Base-by-base conservation (phyloP, 2,113 vertebrate genomes). In the Ibidorhyncha struthersii region DNA sequence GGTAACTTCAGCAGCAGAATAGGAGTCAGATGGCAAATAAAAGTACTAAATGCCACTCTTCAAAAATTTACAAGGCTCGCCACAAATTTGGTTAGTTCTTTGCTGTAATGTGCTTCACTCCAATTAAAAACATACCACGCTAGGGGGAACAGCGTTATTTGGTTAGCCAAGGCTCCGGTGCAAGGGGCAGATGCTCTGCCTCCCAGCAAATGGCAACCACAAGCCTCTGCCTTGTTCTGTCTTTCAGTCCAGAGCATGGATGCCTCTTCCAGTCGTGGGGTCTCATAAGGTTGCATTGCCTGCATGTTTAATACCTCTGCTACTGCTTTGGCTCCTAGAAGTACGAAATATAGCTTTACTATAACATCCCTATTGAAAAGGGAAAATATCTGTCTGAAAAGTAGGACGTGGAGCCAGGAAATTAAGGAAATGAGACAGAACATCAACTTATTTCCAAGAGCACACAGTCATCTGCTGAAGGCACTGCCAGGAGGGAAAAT, bases 351-450 rank as follows among this genome's bases (percentile, higher is more conserved):
- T 55, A 83, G 77, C 82, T 86, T 88, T 83, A 41, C 61, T 55
- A 81, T 88, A 94, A 72, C 27, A 62, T 11, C 50, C 41, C 6
- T 78, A 77, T 93, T 80, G 58, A 86, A 93, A 90, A 83, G 79
- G 66, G 85, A 87, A 92, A 90, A 74, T 50, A 71, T 43, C 41
- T 89, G 30, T 78, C 89, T 93, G 65, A 79, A 90, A 92, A 84
- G 56, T 71, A 92, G 81, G 80, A 96, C 65, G 43, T 14, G 32
- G 43, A 95, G 83, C 83, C 89, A 97, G 69, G 72, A 95, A 58
- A 92, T 95, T 83, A 97, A 97, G 79, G 87, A 93, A 95, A 90
- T 84, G 88, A 95, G 76, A 67, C n/a, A 88, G 84, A 86, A 53
- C 34, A 76, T 80, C 32, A 83, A 62, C 76, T 89, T 90, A 59